Base-by-base conservation (phyloP, 2,888 invertebrate genomes). In the Noctuana brunneofusca region DNA sequence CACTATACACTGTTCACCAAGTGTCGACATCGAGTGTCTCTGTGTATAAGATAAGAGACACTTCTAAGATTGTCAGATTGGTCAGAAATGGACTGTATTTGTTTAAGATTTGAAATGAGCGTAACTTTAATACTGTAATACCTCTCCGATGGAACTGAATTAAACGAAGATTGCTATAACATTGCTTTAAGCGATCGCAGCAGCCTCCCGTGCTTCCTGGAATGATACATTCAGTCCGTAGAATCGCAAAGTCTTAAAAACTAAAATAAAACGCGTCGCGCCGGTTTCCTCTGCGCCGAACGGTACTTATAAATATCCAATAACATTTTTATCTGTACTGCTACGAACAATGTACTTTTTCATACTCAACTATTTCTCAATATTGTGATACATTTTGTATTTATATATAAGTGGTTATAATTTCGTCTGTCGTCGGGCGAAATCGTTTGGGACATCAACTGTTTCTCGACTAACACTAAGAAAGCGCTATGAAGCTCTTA, bases 141-240 rank as follows among this genome's bases (percentile, higher is more conserved):
- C n/a, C n/a, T n/a, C n/a, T n/a, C n/a, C n/a, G n/a, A n/a, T n/a
- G n/a, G n/a, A n/a, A n/a, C n/a, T n/a, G n/a, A n/a, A n/a, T n/a
- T n/a, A n/a, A n/a, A n/a, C n/a, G 9, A 3, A 32, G 12, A 32
- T 32, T 32, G 11, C 12, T 12, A 32, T 32, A 12, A 32, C 32
- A 32, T 3, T 32, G 32, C 3, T 32, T 32, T 32, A 32, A 32
- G 32, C 12, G 32, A 32, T 32, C 12, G 32, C 12, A 32, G 3
- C 3, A 32, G 12, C 35, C n/a, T 1, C 3, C 35, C n/a, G n/a
- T 35, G 8, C 5, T 27, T 27, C 9, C 66, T 74, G 78, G 76
- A 78, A 78, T 77, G 76, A 69, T 75, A 50, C 52, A 1, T 56
- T 73, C 77, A 78, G 78, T 76, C 76, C 65, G 70, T 68, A 24